phyloP scores from a whole-genome alignment of 2,113 vertebrate species.

The Stegastes partitus region DNA sequence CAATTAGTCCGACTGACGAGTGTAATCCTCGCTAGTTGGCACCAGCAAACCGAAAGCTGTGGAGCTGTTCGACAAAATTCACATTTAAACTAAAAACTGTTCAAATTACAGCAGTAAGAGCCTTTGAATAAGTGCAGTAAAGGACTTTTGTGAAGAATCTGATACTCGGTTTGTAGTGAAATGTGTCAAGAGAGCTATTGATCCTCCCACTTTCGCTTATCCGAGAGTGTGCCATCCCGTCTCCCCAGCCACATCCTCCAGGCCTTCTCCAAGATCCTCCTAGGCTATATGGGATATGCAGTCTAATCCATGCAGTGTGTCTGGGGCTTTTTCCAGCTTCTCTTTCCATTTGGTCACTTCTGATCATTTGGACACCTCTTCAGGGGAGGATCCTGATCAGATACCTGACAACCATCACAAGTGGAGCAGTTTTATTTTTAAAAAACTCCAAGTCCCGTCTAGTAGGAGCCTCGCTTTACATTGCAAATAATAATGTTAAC shows the following conservation, averaged over 20 bases:
- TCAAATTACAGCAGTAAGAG: not conserved
- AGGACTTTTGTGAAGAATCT: not conserved
- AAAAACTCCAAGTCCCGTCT: too few species aligned
- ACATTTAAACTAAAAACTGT: too few species aligned
- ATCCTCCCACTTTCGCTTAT: constrained; percentile 33
- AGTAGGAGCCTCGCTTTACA: too few species aligned
- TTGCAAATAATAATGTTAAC: too few species aligned
- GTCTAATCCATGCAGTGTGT: constrained; percentile 35
- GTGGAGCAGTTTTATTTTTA: too few species aligned
- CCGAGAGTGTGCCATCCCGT: constrained; percentile 3
- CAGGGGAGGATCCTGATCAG: constrained; percentile 5
- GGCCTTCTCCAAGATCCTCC: constrained; percentile 15
- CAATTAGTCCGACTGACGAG: too few species aligned
- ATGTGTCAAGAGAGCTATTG: constrained; percentile 17
- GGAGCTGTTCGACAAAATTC: too few species aligned
- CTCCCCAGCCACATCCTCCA: constrained; percentile 16
- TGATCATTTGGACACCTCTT: not conserved
- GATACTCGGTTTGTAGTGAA: not conserved
- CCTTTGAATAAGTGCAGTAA: not conserved
- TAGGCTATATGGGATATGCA: constrained; percentile 4
- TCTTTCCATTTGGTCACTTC: constrained; percentile 17
- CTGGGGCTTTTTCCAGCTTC: constrained; percentile 12
- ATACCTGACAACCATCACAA: not conserved
- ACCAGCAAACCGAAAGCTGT: too few species aligned
- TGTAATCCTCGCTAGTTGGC: too few species aligned